Evolutionary conservation across 2,113 vertebrate species (phyloP).

Genomic region (Plectropomus leopardus): DNA sequence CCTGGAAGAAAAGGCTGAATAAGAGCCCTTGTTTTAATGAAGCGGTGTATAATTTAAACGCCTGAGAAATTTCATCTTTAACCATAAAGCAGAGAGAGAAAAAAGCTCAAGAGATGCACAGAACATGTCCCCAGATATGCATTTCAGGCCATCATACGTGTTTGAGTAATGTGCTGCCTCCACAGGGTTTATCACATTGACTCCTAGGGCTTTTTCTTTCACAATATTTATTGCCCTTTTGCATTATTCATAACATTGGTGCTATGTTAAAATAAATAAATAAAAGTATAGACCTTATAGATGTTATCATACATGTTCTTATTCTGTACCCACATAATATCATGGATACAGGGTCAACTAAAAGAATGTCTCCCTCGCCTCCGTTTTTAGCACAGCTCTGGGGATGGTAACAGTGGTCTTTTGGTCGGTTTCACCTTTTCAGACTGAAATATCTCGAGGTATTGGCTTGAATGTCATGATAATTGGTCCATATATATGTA

Average conservation of each 20-base stretch:
- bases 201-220: conserved; percentile 12
- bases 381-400: not conserved
- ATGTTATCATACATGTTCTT: conserved; percentile 34
- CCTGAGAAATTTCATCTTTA: conserved; percentile 43
- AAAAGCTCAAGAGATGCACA: conserved; percentile 53
- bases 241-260: conserved; percentile 46
- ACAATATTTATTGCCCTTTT: conserved; percentile 41
- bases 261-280: conserved; percentile 40
- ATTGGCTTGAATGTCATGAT: too few species aligned
- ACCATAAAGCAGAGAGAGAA: conserved; percentile 41
- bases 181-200: conserved; percentile 21
- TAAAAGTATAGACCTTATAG: conserved; percentile 7
- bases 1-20: conserved; percentile 34
- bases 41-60: conserved; percentile 50
- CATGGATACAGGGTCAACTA: not conserved
- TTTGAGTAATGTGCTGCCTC: conserved; percentile 57
- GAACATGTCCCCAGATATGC: conserved; percentile 41
- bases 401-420: too few species aligned
- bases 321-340: conserved; percentile 15
- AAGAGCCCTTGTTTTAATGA: conserved; percentile 55
- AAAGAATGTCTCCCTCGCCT: not conserved
- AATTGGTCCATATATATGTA: too few species aligned
- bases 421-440: not conserved
- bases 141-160: conserved; percentile 18
- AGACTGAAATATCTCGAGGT: not conserved